Base-by-base conservation (phyloP, 2,888 invertebrate species). In the Caenorhabditis afra region DNA sequence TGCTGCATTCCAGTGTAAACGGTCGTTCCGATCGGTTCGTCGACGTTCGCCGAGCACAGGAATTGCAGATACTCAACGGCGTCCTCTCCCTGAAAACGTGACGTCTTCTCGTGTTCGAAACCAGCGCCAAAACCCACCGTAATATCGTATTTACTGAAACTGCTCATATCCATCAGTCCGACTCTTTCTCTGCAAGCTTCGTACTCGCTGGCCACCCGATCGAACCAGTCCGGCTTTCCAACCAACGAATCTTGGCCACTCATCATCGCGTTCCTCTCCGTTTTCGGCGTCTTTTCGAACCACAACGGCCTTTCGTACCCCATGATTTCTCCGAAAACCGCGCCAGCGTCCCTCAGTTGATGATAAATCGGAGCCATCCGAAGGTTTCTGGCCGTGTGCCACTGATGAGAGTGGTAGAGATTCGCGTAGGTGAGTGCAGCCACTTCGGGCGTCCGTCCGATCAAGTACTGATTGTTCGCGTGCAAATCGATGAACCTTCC, bases 1-100 rank as follows among this genome's bases (percentile, higher is more conserved):
- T 98, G 97, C 91, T 97, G 97, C 97, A 98, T 97, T 81, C 98
- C 98, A 0, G 97, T 97, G 91, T 97, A 97, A 79, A 97, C 95
- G 83, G 97, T 95, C 87, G 95, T 94, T 29, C 96, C 97, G 3
- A 96, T 93, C 0, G 96, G 95, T 1, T 96, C 95, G 90, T 98
- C 96, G 10, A 98, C 95, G 91, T 98, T 94, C 90, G 97, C 97
- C 1, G 97, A 96, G 90, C 98, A 98, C 35, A 98, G 91, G 91
- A 94, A 95, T 91, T 98, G 97, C 16, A 98, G 92, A 58, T 94
- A 93, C 67, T 95, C 94, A 0, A 97, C 94, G 0, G 96, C 96
- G 91, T 97, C 96, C 11, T 85, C 82, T 3, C 89, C 89, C 85
- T 87, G 39, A 39, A 81, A 70, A 41, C 41, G 11, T 41, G 2